Base-by-base conservation (phyloP, 2,797 vertebrate species). In the Rhabdomys pumilio region DNA sequence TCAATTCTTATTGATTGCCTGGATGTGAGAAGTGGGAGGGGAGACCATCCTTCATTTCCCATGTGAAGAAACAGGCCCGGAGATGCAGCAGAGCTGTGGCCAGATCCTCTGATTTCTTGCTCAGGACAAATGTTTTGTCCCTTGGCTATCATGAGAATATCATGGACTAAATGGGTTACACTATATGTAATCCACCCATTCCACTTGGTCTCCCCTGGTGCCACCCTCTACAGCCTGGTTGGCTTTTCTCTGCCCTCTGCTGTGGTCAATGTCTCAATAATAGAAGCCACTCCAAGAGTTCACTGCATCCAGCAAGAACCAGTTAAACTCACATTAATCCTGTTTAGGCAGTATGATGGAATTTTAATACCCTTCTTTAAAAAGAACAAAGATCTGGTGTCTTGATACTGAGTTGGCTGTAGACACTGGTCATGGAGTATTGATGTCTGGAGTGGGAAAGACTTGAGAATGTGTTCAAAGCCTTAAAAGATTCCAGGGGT, bases 311-410 rank as follows among this genome's bases (percentile, higher is more conserved):
- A 79, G 24, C 7, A 57, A 19, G 14, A 75, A 59, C 88, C 75
- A 72, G 92, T 96, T 85, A 83, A 75, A 72, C n/a, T 63, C 80
- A 55, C 69, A 55, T 61, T 85, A 95, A 63, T 57, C 91, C 81
- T 93, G 76, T 94, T 89, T 53, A 77, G 85, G 69, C 47, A 75
- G 69, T 85, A 14, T 17, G 13, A 53, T 24, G 29, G 84, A 76
- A 92, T 93, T 94, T 96, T 93, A 93, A 76, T 89, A 87, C 38
- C 59, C 47, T 87, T 73, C 59, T 91, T 50, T 94, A 69, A 80
- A 7, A 85, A 65, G 67, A 96, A 93, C 83, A 93, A 95, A 97
- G 72, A 31, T 83, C 84, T 84, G 53, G 55, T 79, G 22, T 94
- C 87, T 69, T 90, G 26, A 50, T 84, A 61, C 17, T 34, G 5